Conservation (phyloP, 2,888 invertebrate genomes). For the Plebejus melissa region DNA sequence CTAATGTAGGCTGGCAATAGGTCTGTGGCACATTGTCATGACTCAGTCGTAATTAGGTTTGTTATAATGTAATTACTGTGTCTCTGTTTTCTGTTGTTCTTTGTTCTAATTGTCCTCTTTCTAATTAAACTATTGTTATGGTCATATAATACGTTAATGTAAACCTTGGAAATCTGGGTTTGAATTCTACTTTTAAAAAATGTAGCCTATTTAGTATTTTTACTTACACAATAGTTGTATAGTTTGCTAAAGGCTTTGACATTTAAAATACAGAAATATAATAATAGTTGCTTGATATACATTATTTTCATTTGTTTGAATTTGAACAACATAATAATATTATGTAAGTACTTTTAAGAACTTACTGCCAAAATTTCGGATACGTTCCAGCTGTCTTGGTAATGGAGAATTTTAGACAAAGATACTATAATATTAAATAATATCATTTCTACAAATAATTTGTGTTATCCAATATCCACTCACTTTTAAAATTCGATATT, state of each 20-base stretch:
- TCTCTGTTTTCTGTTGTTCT: slow-evolving; percentile 33
- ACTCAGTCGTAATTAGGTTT: slow-evolving; percentile 31
- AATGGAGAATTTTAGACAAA: no score
- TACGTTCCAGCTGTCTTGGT: no score
- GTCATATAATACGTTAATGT: background rate
- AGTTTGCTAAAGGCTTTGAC: no score
- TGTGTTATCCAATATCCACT: background rate
- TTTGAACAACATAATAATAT: no score
- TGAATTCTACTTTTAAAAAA: background rate
- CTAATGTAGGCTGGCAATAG: slow-evolving; percentile 41
- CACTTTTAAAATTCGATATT: background rate
- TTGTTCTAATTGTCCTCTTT: slow-evolving; percentile 35
- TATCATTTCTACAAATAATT: background rate
- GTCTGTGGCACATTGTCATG: slow-evolving; percentile 37
- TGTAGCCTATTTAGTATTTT: background rate
- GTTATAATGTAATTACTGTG: slow-evolving; percentile 30
- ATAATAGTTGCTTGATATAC: no score
- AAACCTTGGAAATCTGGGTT: background rate
- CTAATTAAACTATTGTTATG: slow-evolving; percentile 8
- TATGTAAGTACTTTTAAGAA: no score
- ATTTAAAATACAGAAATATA: no score
- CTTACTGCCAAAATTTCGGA: no score
- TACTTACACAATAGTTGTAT: background rate
- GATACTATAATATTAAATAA: no score
- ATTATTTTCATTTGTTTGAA: no score